Evolutionary conservation across 2,113 vertebrate species (phyloP).

Genomic region (Brachirus orientalis): DNA sequence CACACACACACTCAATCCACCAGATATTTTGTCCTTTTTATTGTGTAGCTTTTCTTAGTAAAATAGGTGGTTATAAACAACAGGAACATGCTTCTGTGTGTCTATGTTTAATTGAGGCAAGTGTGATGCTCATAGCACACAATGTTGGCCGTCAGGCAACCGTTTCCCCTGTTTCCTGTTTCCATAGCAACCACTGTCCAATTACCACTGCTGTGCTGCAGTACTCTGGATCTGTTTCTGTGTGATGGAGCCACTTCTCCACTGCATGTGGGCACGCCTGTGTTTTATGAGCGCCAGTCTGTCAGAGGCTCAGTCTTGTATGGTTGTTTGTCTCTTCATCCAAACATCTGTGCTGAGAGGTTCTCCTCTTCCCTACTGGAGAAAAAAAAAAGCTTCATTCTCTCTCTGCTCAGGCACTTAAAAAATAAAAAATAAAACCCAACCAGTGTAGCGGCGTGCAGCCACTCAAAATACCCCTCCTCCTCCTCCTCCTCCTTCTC

Average conservation of each 20-base stretch:
- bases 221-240: constrained; percentile 72
- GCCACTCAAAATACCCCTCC: constrained; percentile 62
- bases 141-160: constrained; percentile 85
- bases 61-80: background rate
- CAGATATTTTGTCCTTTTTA: constrained; percentile 16
- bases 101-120: constrained; percentile 65
- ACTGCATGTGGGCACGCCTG: constrained; percentile 55
- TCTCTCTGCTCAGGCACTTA: constrained; percentile 34
- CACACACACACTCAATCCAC: constrained; percentile 1
- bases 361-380: constrained; percentile 43
- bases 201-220: constrained; percentile 82
- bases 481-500: constrained; percentile 61
- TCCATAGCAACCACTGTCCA: constrained; percentile 95
- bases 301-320: constrained; percentile 42
- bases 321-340: constrained; percentile 46
- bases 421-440: constrained; percentile 47
- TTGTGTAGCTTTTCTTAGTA: constrained; percentile 18
- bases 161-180: constrained; percentile 97
- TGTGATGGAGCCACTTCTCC: constrained; percentile 84
- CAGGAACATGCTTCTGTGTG: constrained; percentile 22
- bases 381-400: constrained; percentile 58
- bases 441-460: constrained; percentile 73
- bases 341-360: constrained; percentile 34
- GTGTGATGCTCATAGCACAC: constrained; percentile 89
- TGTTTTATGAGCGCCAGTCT: constrained; percentile 29